A percentile compares a stretch with the other conserved stretches of the same genome.
Conservation (phyloP, 2,888 invertebrate species). For the Ptilodon capucinus region DNA sequence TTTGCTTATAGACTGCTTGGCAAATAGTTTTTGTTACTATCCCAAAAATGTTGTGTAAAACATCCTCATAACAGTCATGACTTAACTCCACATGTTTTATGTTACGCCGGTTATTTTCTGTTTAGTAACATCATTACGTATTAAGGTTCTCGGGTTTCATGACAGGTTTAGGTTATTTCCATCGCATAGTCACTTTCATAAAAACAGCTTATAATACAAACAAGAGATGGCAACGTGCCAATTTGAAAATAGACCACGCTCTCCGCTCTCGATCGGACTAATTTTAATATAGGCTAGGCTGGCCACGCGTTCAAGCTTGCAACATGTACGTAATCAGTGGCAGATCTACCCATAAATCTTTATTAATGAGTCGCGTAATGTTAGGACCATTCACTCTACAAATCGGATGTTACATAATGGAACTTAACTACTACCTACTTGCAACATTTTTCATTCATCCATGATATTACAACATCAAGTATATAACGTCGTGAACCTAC, state of each 20-base stretch:
- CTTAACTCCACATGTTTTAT: constrained; percentile 26
- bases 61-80: constrained; percentile 26
- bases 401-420: constrained; percentile 5
- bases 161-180: constrained; percentile 80
- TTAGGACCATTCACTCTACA: constrained; percentile 4
- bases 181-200: constrained; percentile 81
- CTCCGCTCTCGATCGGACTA: constrained; percentile 76
- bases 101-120: constrained; percentile 22
- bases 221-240: constrained; percentile 79
- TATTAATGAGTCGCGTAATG: constrained; percentile 13
- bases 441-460: neutral
- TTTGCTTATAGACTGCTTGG: constrained; percentile 67
- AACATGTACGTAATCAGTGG: constrained; percentile 58
- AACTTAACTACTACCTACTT: no score
- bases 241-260: constrained; percentile 73
- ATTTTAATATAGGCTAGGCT: constrained; percentile 74
- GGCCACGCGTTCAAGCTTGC: constrained; percentile 55
- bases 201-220: constrained; percentile 83
- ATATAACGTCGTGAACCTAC: neutral
- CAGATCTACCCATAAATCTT: constrained; percentile 16
- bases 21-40: constrained; percentile 42
- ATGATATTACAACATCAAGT: neutral
- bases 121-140: constrained; percentile 47
- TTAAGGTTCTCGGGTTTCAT: constrained; percentile 74
- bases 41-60: constrained; percentile 9